Conservation (phyloP, 2,797 vertebrate genomes). For the Sphenopsis melanotis region DNA sequence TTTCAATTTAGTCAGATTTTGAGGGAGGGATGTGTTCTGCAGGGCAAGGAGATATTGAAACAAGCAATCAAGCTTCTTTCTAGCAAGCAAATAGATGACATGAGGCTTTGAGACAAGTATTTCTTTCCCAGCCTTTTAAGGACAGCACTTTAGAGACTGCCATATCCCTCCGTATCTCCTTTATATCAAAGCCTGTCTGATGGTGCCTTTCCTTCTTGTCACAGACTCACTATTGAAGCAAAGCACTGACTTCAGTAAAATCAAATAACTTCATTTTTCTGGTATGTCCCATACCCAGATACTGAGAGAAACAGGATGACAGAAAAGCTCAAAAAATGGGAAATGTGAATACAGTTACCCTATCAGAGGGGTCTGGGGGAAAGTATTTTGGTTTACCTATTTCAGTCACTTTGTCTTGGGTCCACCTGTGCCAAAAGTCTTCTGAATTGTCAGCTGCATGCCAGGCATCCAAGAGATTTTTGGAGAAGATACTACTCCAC, state of each 20-base stretch:
- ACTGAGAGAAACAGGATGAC: background rate
- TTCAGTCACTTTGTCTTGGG: constrained; percentile 71
- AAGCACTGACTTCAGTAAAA: background rate
- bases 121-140: background rate
- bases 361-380: background rate
- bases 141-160: background rate
- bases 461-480: constrained; percentile 80
- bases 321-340: background rate
- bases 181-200: background rate
- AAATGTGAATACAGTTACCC: background rate
- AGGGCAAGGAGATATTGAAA: background rate
- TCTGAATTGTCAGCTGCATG: constrained; percentile 74
- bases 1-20: background rate
- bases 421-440: constrained; percentile 79
- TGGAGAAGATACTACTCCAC: constrained; percentile 82
- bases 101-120: background rate
- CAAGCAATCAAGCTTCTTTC: background rate
- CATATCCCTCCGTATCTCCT: background rate
- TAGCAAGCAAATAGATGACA: background rate
- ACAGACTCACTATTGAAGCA: background rate
- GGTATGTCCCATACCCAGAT: fast-evolving
- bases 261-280: background rate
- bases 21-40: background rate
- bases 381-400: constrained; percentile 65
- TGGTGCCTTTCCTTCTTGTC: background rate